phyloP scores from a whole-genome alignment of 2,113 vertebrate genomes.

The Ochotona curzoniae region DNA sequence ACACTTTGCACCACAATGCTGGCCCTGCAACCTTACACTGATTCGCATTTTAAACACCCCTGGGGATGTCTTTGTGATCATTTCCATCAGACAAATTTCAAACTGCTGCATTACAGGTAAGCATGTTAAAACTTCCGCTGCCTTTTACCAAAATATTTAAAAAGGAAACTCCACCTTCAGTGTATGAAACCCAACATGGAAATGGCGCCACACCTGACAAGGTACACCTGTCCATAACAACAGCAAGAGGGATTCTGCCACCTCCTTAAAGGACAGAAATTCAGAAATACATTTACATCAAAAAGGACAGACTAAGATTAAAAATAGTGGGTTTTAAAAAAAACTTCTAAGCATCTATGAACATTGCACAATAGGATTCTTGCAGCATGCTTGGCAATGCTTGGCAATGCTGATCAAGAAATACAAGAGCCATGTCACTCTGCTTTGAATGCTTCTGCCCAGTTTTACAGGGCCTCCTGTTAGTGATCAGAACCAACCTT shows the following conservation, averaged over 20 bases:
- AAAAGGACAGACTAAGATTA: conserved; percentile 6
- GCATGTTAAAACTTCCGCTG: neutral
- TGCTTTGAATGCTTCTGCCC: neutral
- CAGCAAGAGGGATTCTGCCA: neutral
- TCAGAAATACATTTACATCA: conserved; percentile 13
- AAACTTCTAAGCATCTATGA: neutral
- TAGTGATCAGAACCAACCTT: neutral
- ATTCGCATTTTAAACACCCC: no score
- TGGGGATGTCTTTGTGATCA: neutral
- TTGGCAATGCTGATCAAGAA: neutral
- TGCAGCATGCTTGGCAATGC: neutral
- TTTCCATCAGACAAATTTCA: neutral
- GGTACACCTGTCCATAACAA: neutral
- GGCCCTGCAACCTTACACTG: no score
- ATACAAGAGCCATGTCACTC: neutral
- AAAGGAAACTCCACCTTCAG: neutral
- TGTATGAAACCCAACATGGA: neutral
- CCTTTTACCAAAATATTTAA: neutral
- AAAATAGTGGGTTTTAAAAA: neutral
- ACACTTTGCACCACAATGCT: no score
- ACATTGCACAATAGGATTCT: neutral
- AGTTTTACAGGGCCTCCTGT: neutral
- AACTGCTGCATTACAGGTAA: neutral
- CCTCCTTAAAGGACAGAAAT: neutral
- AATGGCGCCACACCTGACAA: neutral